Base-by-base conservation (phyloP, 1,140 invertebrate species). In the Zaprionus gabonicus region DNA sequence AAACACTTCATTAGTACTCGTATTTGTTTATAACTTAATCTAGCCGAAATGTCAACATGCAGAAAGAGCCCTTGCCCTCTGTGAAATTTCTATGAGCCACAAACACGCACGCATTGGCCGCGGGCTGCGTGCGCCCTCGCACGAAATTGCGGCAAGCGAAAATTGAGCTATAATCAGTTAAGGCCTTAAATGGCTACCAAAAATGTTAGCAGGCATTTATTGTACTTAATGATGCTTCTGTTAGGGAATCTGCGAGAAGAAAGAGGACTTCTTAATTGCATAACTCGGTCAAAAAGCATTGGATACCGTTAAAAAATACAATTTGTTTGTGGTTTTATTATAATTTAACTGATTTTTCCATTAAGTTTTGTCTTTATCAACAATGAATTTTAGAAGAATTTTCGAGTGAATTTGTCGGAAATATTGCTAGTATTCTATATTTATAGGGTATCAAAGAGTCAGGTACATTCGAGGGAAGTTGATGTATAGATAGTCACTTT, bases 1-100 rank as follows among this genome's bases (percentile, higher is more conserved):
- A 88, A 77, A 78, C 84, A 88, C 84, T 88, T 88, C 84, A 88
- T 88, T 88, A 88, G 84, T 55, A 83, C 73, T 78, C 77, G 83
- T 90, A 88, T 88, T 88, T 90, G 81, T 84, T 90, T 88, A 88
- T 88, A 88, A 88, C 81, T 90, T 88, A 88, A 88, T 88, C 84
- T 79, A 90, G 68, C 73, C 78, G 12, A 70, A 82, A 85, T 85
- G 82, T 86, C 82, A 85, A 81, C 82, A 79, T 68, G 56, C 59
- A 81, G 57, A 53, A 63, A 81, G 57, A 53, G 67, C 71, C 59
- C 55, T 34, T 34, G 38, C 51, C 36, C 27, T 55, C 70, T 63
- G 62, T 36, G 51, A 81, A 81, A 69, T 84, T 85, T 81, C 70
- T 82, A 88, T 78, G 78, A 78, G 78, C 57, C 27, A 65, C 65